phyloP scores from a whole-genome alignment of 2,113 vertebrate genomes.

The Puma concolor region DNA sequence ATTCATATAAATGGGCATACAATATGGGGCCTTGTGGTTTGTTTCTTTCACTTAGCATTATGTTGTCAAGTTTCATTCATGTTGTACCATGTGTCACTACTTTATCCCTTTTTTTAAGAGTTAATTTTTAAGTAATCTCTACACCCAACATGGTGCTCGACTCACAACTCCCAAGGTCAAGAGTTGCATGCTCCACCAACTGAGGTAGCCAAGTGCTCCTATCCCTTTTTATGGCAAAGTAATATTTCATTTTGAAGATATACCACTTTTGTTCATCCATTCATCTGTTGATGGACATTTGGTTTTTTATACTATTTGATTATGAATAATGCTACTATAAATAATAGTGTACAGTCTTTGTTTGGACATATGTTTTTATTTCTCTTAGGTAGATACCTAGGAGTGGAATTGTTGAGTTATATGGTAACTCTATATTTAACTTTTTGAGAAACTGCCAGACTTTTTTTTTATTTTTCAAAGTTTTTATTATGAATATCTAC shows the following conservation, averaged over 20 bases:
- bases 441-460: background rate
- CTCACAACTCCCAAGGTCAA: too few relatives aligned
- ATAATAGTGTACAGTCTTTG: slow-evolving; percentile 6
- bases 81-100: background rate
- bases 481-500: background rate
- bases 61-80: background rate
- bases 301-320: background rate
- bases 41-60: background rate
- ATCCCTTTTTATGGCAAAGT: slow-evolving; percentile 36
- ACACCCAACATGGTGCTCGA: too few relatives aligned
- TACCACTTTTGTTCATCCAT: background rate
- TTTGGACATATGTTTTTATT: background rate
- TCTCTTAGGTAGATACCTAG: background rate
- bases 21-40: background rate
- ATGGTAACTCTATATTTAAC: background rate
- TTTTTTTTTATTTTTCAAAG: slow-evolving; percentile 31
- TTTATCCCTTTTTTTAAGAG: background rate
- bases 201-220: too few relatives aligned
- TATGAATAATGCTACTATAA: background rate
- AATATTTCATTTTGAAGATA: background rate
- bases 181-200: too few relatives aligned
- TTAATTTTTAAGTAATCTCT: too few relatives aligned
- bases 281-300: slow-evolving; percentile 12
- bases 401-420: background rate
- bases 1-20: background rate